Evolutionary conservation across 2,113 vertebrate species (phyloP).

Genomic region (Cynopterus brachyotis): DNA sequence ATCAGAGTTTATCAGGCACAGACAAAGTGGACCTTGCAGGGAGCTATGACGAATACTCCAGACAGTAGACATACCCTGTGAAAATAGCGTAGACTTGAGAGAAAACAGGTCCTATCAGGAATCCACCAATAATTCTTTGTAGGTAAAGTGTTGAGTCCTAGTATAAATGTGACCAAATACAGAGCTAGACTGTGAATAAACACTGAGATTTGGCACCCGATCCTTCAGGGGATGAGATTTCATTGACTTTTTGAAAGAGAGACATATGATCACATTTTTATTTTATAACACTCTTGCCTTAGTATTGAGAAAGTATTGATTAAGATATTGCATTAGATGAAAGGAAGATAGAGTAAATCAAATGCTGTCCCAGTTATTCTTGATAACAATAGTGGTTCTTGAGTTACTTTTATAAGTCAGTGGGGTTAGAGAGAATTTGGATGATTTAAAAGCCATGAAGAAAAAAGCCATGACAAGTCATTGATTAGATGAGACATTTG

Average conservation of each 20-base stretch:
- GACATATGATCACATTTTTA: background rate
- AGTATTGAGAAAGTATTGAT: background rate
- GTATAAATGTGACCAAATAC: background rate
- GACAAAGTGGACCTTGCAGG: background rate
- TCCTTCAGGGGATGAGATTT: background rate
- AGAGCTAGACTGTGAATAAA: background rate
- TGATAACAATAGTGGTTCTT: background rate
- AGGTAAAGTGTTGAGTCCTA: background rate
- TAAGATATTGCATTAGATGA: background rate
- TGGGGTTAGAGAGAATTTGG: background rate
- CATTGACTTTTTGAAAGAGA: background rate
- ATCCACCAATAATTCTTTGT: background rate
- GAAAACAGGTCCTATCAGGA: background rate
- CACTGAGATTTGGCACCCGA: background rate
- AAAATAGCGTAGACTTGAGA: background rate
- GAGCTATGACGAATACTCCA: accelerated
- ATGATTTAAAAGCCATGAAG: slow-evolving; percentile 15
- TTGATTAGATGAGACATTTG: background rate
- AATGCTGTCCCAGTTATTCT: background rate
- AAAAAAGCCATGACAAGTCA: background rate
- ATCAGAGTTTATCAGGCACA: background rate
- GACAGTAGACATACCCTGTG: background rate
- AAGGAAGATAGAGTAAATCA: background rate
- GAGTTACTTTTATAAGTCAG: background rate
- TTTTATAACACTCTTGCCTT: background rate